Evolutionary conservation across 2,888 invertebrate genomes (phyloP).

Genomic region (Acronicta alni): DNA sequence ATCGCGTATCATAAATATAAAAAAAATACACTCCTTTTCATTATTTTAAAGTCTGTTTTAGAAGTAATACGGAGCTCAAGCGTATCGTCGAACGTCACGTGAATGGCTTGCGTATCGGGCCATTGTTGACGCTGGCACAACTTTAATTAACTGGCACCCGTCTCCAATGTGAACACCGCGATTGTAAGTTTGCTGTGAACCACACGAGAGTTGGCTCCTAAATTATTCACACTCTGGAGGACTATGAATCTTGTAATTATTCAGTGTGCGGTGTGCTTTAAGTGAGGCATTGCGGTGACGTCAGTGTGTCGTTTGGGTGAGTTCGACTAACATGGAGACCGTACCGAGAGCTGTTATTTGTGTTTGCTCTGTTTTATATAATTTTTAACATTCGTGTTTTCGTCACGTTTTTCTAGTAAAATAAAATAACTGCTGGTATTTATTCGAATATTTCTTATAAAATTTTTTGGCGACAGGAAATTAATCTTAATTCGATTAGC

Average conservation of each 20-base stretch:
- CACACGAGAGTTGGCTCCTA: constrained; percentile 23
- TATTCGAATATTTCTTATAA: constrained; percentile 30
- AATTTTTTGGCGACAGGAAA: constrained; percentile 32
- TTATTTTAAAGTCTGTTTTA: too few species aligned
- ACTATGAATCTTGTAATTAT: constrained; percentile 50
- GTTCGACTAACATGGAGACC: constrained; percentile 20
- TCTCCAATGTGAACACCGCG: constrained; percentile 21
- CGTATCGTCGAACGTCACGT: constrained; percentile 1
- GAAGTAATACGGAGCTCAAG: background rate
- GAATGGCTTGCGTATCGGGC: constrained; percentile 6
- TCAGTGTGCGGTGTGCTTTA: constrained; percentile 31
- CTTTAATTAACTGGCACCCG: constrained; percentile 26
- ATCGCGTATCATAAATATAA: too few species aligned
- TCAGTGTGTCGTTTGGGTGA: constrained; percentile 39
- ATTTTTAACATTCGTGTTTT: background rate
- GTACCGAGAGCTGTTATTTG: constrained; percentile 11
- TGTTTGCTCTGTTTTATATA: background rate
- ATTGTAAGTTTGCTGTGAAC: constrained; percentile 24
- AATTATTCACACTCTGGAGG: constrained; percentile 33
- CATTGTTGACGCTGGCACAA: constrained; percentile 7
- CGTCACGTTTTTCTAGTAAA: background rate
- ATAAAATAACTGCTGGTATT: constrained; percentile 17
- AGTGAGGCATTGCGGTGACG: constrained; percentile 31
- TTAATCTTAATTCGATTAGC: constrained; percentile 43
- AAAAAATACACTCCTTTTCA: too few species aligned